Percentiles rank a stretch among this genome's conserved stretches.
Conservation (phyloP, 2,888 invertebrate genomes). For the Xestia rhomboidea region DNA sequence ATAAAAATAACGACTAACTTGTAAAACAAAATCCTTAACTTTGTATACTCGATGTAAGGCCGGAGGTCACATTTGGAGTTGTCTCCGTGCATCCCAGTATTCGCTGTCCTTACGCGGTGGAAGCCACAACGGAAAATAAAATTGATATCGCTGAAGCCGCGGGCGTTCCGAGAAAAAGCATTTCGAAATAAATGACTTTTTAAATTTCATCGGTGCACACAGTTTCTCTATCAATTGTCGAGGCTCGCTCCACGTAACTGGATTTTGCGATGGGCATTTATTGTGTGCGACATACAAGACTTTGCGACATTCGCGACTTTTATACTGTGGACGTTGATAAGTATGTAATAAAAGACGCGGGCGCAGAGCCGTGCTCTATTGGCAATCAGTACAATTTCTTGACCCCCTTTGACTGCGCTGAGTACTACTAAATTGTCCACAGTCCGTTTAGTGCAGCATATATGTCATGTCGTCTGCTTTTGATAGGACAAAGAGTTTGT, state of each 20-base stretch:
- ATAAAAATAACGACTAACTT: constrained; percentile 65
- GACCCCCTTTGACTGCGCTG: constrained; percentile 47
- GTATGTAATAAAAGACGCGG: constrained; percentile 76
- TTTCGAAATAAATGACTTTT: constrained; percentile 91
- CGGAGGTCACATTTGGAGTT: constrained; percentile 67
- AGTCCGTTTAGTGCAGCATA: constrained; percentile 19
- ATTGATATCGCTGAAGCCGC: constrained; percentile 88
- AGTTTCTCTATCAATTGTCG: constrained; percentile 91
- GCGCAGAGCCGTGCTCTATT: constrained; percentile 73
- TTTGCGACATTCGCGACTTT: constrained; percentile 86
- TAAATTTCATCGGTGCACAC: constrained; percentile 91
- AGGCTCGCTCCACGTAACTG: constrained; percentile 88
- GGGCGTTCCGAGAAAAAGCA: constrained; percentile 90
- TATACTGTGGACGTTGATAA: constrained; percentile 77
- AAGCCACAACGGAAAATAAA: constrained; percentile 89
- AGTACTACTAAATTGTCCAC: constrained; percentile 22
- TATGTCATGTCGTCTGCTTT: constrained; percentile 2
- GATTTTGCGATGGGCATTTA: constrained; percentile 89
- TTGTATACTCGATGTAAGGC: constrained; percentile 62
- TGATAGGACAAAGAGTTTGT: constrained; percentile 30
- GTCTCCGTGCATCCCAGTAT: constrained; percentile 56
- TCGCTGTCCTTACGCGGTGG: constrained; percentile 76
- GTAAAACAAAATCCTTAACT: constrained; percentile 64
- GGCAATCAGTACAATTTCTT: constrained; percentile 75
- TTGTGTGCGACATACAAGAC: constrained; percentile 87